Evolutionary conservation across 1,140 invertebrate genomes (phyloP), one percentile per base, ranked within the genome.

Genomic region (Rhynchophorus ferrugineus): DNA sequence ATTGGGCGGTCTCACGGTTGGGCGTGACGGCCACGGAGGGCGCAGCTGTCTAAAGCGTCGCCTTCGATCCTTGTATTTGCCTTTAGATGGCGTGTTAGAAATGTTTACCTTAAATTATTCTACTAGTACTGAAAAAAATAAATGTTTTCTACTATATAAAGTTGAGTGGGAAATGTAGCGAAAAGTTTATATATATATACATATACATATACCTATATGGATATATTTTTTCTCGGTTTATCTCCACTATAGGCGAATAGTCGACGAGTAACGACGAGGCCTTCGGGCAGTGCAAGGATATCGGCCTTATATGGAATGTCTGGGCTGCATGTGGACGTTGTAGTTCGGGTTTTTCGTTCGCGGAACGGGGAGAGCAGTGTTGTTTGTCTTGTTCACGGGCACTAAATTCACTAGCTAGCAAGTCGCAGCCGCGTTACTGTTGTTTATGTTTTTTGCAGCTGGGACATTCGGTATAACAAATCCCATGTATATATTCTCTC

Each of bases 401-500:
- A 29, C 24, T 29, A 5, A 29, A 11, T 6, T 29, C 41, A 19
- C 9, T 9, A 13, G 17, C 21, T 20, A 35, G 24, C 29, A 7
- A 36, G 29, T 39, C 16, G 21, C 20, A 33, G 9, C 21, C 6
- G 9, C 24, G 9, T 33, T 19, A 9, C 44, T 14, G 38, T 33
- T 9, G 24, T n/a, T n/a, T 29, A 6, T 29, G 5, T 11, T 29
- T 29, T 29, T 29, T 29, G 24, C 24, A 29, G 24, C 19, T 24
- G 21, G 33, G 41, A 50, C 29, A 36, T 17, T 38, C 29, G 5
- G 35, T 21, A 49, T 50, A n/a, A 24, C 41, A 50, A 44, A 45
- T 52, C 44, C 50, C 19, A 42, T 52, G 50, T 52, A 52, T 22
- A 52, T 52, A 52, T 24, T 45, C n/a, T n/a, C 37, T 52, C 42